A percentile compares a stretch with the other conserved stretches of the same genome.
Evolutionary conservation across 2,113 vertebrate species (phyloP).

Genomic region (Amblyornis subalaris): DNA sequence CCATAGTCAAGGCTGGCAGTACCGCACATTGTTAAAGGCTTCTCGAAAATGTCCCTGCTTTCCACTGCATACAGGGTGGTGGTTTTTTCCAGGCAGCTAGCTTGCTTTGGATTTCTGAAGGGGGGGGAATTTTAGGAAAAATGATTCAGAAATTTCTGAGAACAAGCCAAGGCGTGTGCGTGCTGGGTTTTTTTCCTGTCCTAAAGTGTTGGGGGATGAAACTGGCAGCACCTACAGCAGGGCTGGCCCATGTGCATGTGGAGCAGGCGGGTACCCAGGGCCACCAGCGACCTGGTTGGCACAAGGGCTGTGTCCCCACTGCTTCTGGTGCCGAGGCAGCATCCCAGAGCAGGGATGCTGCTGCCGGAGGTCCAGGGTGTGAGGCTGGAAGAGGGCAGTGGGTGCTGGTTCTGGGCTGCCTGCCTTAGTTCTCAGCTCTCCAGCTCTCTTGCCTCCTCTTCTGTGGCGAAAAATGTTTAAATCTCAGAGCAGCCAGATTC

Average conservation of each 20-base stretch:
- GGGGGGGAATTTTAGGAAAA: not conserved
- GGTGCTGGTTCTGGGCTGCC: not conserved
- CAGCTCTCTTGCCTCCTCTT: not conserved
- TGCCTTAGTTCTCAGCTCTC: not conserved
- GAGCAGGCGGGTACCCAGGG: fast-evolving
- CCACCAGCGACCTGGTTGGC: fast-evolving
- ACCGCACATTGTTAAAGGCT: not conserved
- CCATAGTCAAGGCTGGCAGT: not conserved
- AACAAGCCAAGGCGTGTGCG: fast-evolving
- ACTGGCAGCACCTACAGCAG: not conserved
- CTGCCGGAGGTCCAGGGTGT: not conserved
- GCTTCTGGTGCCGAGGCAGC: fast-evolving
- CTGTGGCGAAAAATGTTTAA: not conserved
- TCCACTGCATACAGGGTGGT: not conserved
- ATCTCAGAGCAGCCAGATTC: not conserved
- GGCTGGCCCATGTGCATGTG: not conserved
- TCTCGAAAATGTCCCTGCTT: not conserved
- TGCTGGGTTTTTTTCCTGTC: not conserved
- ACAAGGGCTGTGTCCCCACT: not conserved
- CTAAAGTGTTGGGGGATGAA: not conserved
- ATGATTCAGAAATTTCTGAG: not conserved
- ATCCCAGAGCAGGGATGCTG: not conserved
- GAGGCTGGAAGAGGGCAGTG: not conserved
- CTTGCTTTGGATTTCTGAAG: not conserved
- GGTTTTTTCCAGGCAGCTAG: not conserved